These are phyloP conservation scores for Drosophila repletoides DNA, from an alignment of 1,140 invertebrate genomes.

Conservation along the genomic window DNA sequence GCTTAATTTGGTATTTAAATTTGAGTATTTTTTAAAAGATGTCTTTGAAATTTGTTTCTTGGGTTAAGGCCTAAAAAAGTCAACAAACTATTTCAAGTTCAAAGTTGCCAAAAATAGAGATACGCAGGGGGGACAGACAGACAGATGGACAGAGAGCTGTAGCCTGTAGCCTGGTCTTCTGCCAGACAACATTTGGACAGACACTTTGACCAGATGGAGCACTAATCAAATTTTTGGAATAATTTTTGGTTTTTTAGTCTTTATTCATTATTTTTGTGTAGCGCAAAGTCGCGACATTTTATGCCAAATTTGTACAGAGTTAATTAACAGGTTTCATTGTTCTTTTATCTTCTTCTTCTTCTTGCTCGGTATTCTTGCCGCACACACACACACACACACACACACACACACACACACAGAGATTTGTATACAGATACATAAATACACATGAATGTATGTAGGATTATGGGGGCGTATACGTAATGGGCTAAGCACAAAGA, in stretches of 20 bases:
- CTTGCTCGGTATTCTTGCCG: slow-evolving; percentile 38
- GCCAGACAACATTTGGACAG: slow-evolving; percentile 26
- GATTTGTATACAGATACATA: neutral
- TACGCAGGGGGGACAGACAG: no score
- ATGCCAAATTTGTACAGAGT: slow-evolving; percentile 71
- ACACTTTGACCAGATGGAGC: slow-evolving; percentile 32
- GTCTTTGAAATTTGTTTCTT: no score
- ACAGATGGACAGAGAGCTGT: neutral
- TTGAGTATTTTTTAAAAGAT: no score
- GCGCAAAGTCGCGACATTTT: slow-evolving; percentile 57
- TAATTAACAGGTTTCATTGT: slow-evolving; percentile 77
- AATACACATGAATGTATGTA: neutral
- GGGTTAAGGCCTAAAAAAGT: slow-evolving; percentile 24
- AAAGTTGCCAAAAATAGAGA: slow-evolving; percentile 29
- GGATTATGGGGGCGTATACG: slow-evolving; percentile 62
- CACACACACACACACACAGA: neutral
- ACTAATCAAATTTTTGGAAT: slow-evolving; percentile 63
- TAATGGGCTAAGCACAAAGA: slow-evolving; percentile 48
- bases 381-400: slow-evolving; percentile 17
- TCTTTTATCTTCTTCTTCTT: slow-evolving; percentile 36
- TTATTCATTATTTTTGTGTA: neutral
- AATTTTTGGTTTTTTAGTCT: slow-evolving; percentile 9
- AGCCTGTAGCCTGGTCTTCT: neutral
- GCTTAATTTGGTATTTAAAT: no score
- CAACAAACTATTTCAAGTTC: slow-evolving; percentile 73